Evolutionary conservation across 2,888 invertebrate genomes (phyloP).

Genomic region (Coelinius sp.): DNA sequence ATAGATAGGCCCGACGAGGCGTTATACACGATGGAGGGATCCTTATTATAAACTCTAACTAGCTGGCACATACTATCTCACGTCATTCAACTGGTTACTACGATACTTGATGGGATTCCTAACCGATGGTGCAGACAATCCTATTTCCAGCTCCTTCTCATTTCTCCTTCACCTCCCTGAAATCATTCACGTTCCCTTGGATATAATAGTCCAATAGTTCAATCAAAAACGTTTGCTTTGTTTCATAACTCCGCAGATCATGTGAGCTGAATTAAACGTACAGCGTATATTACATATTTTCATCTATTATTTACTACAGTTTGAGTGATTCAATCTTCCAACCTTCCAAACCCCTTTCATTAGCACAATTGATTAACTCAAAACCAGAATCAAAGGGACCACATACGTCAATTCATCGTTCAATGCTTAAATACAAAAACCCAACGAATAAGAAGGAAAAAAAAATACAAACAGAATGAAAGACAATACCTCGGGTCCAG

Average conservation of each 20-base stretch:
- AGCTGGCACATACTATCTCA: constrained; percentile 52
- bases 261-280: neutral
- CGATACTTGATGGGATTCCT: constrained; percentile 71
- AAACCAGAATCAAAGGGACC: constrained; percentile 43
- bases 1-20: constrained; percentile 67
- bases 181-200: constrained; percentile 62
- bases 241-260: neutral
- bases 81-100: constrained; percentile 55
- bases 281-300: neutral
- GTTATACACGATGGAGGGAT: constrained; percentile 65
- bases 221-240: neutral
- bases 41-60: constrained; percentile 71
- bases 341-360: neutral
- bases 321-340: neutral
- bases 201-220: constrained; percentile 8
- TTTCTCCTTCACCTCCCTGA: constrained; percentile 36
- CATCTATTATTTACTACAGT: neutral
- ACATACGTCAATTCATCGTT: constrained; percentile 51
- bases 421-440: constrained; percentile 40
- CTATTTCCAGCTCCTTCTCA: constrained; percentile 58
- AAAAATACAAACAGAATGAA: neutral
- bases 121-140: constrained; percentile 71
- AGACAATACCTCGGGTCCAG: constrained; percentile 18
- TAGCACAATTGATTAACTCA: constrained; percentile 2
- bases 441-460: neutral